Conservation (phyloP, 2,797 vertebrate species). For the Vireo griseus region DNA sequence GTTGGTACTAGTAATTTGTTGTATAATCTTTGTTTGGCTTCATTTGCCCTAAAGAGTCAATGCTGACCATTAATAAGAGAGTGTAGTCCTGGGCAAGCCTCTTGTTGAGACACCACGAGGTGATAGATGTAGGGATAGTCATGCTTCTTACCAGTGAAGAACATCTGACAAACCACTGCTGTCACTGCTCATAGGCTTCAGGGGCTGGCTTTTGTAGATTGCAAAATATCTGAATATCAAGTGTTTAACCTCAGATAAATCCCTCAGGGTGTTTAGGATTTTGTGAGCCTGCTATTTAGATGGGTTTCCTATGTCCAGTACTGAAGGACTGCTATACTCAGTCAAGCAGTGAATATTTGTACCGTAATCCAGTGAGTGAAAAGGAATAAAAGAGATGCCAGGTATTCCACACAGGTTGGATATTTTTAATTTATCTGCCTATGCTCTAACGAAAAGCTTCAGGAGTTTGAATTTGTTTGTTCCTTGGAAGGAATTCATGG, state of each 20-base stretch:
- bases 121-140: not conserved
- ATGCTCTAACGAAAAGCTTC: not conserved
- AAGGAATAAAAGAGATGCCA: not conserved
- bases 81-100: not conserved
- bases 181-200: not conserved
- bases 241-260: not conserved
- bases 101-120: not conserved
- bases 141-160: not conserved
- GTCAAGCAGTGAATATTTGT: not conserved
- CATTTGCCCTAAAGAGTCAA: not conserved
- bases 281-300: not conserved
- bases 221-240: not conserved
- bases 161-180: not conserved
- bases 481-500: not conserved
- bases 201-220: not conserved
- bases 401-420: not conserved
- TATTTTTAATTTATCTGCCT: not conserved
- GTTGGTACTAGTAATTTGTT: not conserved
- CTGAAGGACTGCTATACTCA: not conserved
- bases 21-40: not conserved
- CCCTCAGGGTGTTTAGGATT: not conserved
- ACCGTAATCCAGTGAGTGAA: not conserved
- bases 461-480: not conserved
- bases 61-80: not conserved
- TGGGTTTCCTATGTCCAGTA: not conserved